Percentiles rank a stretch among this genome's conserved stretches.
Evolutionary conservation across 2,888 invertebrate genomes (phyloP).

Genomic region (Caenorhabditis sp.): DNA sequence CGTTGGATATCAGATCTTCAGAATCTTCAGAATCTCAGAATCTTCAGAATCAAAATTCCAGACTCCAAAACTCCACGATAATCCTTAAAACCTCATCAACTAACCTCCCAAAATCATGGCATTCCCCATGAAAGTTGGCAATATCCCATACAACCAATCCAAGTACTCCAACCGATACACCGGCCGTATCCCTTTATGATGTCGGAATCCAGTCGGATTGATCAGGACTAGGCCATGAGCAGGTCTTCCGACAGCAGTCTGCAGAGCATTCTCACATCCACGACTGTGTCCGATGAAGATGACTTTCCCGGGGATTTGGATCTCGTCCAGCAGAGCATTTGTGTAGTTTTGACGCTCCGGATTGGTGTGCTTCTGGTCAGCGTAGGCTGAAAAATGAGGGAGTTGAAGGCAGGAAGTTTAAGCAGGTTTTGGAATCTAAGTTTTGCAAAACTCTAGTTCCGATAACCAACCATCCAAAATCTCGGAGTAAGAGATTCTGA

Average conservation of each 20-base stretch:
- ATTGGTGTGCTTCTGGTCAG: conserved; percentile 59
- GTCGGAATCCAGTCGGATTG: conserved; percentile 71
- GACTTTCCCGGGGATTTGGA: conserved; percentile 61
- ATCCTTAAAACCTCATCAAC: too few relatives aligned
- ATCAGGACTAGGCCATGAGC: conserved; percentile 68
- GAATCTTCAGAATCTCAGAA: background rate
- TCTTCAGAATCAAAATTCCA: background rate
- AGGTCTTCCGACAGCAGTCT: conserved; percentile 49
- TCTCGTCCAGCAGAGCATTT: conserved; percentile 63
- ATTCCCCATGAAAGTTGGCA: conserved; percentile 40
- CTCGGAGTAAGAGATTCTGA: too few relatives aligned
- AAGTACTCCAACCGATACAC: conserved; percentile 48
- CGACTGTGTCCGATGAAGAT: conserved; percentile 70
- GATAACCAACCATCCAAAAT: too few relatives aligned
- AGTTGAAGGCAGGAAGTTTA: too few relatives aligned
- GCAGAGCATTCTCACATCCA: conserved; percentile 72
- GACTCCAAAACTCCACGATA: background rate
- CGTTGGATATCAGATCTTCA: background rate
- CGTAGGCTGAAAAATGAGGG: conserved; percentile 11
- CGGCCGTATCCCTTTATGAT: conserved; percentile 70
- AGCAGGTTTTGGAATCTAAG: too few relatives aligned
- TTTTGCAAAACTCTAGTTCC: too few relatives aligned
- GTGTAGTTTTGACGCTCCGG: conserved; percentile 68
- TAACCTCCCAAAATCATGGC: conserved; percentile 55
- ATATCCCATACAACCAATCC: conserved; percentile 28